phyloP scores from a whole-genome alignment of 2,797 vertebrate species.

The Gorsachius magnificus region DNA sequence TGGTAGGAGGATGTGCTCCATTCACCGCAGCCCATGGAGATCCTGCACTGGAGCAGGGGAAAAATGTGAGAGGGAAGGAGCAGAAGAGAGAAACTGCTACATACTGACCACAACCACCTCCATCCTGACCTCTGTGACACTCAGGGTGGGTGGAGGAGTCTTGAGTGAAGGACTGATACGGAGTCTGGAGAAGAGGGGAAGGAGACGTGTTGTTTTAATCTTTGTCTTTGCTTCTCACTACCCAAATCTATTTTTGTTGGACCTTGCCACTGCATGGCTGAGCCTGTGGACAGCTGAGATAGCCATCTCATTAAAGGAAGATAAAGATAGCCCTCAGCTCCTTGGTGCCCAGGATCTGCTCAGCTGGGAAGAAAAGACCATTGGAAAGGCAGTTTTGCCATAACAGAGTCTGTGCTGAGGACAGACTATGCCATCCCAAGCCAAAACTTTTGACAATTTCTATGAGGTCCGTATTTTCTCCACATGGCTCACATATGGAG shows the following conservation, averaged over 20 bases:
- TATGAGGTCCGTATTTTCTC: background rate
- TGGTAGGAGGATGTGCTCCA: background rate
- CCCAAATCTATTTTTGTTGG: background rate
- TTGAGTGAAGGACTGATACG: background rate
- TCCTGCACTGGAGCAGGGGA: rapidly evolving
- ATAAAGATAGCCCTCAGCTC: background rate
- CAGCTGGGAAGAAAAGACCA: background rate
- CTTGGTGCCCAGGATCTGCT: background rate
- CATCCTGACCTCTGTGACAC: too few relatives aligned
- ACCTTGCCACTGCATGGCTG: background rate
- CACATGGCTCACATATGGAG: background rate
- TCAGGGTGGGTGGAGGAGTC: background rate
- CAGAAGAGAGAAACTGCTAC: background rate
- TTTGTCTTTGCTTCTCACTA: background rate
- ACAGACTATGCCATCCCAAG: background rate
- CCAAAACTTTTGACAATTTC: background rate
- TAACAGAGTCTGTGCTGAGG: background rate
- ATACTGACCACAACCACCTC: background rate
- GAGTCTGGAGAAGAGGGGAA: background rate
- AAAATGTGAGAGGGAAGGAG: background rate
- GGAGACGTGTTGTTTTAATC: background rate
- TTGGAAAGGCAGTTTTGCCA: background rate
- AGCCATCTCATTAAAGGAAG: background rate
- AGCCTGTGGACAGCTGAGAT: background rate
- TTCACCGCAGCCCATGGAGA: background rate